These are phyloP conservation scores for Drosophila meridionalis DNA, from an alignment of 2,888 invertebrate species.

Conservation along the genomic window DNA sequence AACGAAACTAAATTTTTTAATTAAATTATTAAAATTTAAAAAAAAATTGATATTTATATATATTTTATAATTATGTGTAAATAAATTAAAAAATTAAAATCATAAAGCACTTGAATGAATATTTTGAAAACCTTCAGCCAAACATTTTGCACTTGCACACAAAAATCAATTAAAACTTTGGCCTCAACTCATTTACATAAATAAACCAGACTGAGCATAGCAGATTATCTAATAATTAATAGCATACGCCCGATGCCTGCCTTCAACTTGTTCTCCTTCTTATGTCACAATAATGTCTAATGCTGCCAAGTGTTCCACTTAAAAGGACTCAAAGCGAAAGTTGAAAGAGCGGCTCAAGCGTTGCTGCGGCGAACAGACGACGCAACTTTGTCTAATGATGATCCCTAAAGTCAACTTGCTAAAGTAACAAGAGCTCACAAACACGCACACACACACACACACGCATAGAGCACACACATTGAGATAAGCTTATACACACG, in stretches of 20 bases:
- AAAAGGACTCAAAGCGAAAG: slow-evolving; percentile 44
- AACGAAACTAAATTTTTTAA: too few relatives aligned
- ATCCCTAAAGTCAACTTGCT: slow-evolving; percentile 78
- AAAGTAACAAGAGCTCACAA: slow-evolving; percentile 63
- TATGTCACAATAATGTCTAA: slow-evolving; percentile 1
- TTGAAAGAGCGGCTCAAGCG: slow-evolving; percentile 38
- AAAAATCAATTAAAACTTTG: slow-evolving; percentile 7
- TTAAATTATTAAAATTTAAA: too few relatives aligned
- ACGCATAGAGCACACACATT: slow-evolving; percentile 13
- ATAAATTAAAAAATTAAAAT: neutral
- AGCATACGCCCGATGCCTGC: slow-evolving; percentile 6
- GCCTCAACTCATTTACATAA: neutral
- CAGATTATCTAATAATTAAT: slow-evolving; percentile 24
- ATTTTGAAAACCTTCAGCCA: neutral
- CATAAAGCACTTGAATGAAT: neutral
- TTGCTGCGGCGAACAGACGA: slow-evolving; percentile 14
- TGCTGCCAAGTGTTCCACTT: slow-evolving; percentile 36
- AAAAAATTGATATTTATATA: neutral
- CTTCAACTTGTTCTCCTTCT: slow-evolving; percentile 2
- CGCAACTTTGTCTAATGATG: slow-evolving; percentile 68
- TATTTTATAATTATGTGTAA: neutral
- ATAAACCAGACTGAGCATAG: neutral
- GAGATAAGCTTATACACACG: slow-evolving; percentile 3
- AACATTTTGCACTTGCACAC: neutral
- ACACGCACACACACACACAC: slow-evolving; percentile 12